Evolutionary conservation across 2,797 vertebrate genomes (phyloP).

Genomic region (Pterois miles): DNA sequence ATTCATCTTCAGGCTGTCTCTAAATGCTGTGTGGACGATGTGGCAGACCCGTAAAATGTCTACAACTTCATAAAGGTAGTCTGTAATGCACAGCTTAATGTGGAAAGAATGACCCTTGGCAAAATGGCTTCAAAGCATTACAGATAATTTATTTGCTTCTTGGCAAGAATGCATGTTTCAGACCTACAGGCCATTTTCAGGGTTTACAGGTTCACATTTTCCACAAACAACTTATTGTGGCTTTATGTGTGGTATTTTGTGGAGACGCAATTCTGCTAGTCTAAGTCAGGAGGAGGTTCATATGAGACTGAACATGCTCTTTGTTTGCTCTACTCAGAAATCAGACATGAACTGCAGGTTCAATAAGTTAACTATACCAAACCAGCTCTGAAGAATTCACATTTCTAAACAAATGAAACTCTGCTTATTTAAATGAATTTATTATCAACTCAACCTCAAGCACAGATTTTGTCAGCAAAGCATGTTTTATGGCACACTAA

Average conservation of each 20-base stretch:
- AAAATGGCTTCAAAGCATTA: slow-evolving; percentile 33
- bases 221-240: slow-evolving; percentile 24
- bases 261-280: slow-evolving; percentile 10
- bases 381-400: neutral
- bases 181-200: slow-evolving; percentile 6
- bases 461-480: neutral
- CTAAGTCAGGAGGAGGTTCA: neutral
- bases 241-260: slow-evolving; percentile 3
- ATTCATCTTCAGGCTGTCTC: slow-evolving; percentile 15
- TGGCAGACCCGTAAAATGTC: slow-evolving; percentile 15
- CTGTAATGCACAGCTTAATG: slow-evolving; percentile 27
- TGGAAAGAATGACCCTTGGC: slow-evolving; percentile 13
- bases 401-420: neutral
- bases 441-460: neutral
- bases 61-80: slow-evolving; percentile 19
- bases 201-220: slow-evolving; percentile 29
- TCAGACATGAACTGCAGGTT: neutral
- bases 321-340: neutral
- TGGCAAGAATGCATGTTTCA: slow-evolving; percentile 21
- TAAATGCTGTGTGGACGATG: slow-evolving; percentile 11
- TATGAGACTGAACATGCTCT: neutral
- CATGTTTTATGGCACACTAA: neutral
- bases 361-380: neutral
- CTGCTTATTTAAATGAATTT: neutral
- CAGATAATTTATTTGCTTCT: slow-evolving; percentile 26